Evolutionary conservation across 2,888 invertebrate genomes (phyloP), one percentile per base, ranked within the genome.

Genomic region (Pseudanteris insignis): DNA sequence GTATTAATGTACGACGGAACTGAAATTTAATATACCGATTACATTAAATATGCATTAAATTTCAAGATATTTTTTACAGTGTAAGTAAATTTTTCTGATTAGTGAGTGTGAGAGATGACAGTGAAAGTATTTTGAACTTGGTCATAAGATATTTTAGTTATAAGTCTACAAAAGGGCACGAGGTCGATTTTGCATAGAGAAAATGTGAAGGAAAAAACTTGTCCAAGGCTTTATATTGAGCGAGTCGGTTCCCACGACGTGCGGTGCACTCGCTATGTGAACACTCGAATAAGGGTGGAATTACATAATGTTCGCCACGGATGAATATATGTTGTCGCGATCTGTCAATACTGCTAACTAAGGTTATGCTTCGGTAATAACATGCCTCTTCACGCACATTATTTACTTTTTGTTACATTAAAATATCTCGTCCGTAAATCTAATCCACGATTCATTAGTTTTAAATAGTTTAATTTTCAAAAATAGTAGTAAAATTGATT

Each of bases 231-330:
- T 70, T 70, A 72, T 69, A 71, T 70, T 65, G 72, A 64, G 63
- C 70, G 69, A 60, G 65, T 65, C 68, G 68, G 74, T 75, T 75
- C 75, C 75, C 75, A 75, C 75, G 75, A 75, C 67, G 70, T 68
- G 70, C 72, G 59, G 58, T 63, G 68, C 66, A 65, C 53, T 65
- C 37, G 62, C 67, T 72, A 70, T 74, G 74, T 70, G 74, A 75
- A 72, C 70, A 62, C 67, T 48, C 10, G 36, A 47, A 64, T 58
- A 65, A 57, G 67, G 68, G 68, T 68, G 66, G 63, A 63, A 63
- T 66, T 65, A 65, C 53, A 68, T 63, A 66, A 55, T 50, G 46
- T 32, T 47, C 48, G 28, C 26, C 34, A 15, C 28, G 41, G 28
- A 60, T 43, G 53, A 53, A 43, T 60, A 51, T 40, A 21, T 28